These are phyloP conservation scores for Hydrotaea cyrtoneurina DNA, from an alignment of 2,888 invertebrate genomes.

Conservation along the genomic window DNA sequence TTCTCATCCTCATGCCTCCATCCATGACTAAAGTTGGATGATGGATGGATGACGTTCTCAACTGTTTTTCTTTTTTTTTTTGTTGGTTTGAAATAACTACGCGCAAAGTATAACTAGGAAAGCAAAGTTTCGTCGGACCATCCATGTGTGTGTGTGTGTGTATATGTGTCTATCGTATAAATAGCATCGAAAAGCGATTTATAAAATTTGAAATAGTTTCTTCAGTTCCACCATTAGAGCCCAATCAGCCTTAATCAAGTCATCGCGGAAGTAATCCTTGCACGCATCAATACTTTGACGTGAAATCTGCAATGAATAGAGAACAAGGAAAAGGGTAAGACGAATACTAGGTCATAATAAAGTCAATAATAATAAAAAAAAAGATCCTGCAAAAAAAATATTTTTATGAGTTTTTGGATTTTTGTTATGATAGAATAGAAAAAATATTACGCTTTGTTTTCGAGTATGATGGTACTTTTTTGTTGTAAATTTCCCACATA, in stretches of 20 bases:
- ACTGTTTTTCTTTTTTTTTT: background rate
- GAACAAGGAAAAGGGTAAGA: background rate
- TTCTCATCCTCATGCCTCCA: background rate
- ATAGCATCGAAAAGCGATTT: slow-evolving; percentile 77
- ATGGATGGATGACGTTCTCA: background rate
- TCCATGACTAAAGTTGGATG: background rate
- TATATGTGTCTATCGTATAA: slow-evolving; percentile 18
- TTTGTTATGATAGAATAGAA: too few species aligned
- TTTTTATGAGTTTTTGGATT: too few species aligned
- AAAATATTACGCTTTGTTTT: too few species aligned
- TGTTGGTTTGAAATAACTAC: background rate
- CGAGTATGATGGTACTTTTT: too few species aligned
- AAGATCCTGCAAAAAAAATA: too few species aligned
- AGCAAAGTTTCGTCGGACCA: background rate
- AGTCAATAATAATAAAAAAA: background rate
- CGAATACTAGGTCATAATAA: too few species aligned
- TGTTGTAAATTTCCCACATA: too few species aligned
- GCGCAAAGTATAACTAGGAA: slow-evolving; percentile 7
- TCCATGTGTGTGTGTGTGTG: too few species aligned
- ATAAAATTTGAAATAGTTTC: slow-evolving; percentile 97
- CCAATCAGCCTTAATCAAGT: slow-evolving; percentile 98
- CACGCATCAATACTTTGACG: slow-evolving; percentile 99
- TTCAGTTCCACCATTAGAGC: slow-evolving; percentile 99
- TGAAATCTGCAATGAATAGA: slow-evolving; percentile 87
- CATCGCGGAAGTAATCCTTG: slow-evolving; percentile 99